Evolutionary conservation across 2,113 vertebrate species (phyloP).

Genomic region (Melanocharis versteri): DNA sequence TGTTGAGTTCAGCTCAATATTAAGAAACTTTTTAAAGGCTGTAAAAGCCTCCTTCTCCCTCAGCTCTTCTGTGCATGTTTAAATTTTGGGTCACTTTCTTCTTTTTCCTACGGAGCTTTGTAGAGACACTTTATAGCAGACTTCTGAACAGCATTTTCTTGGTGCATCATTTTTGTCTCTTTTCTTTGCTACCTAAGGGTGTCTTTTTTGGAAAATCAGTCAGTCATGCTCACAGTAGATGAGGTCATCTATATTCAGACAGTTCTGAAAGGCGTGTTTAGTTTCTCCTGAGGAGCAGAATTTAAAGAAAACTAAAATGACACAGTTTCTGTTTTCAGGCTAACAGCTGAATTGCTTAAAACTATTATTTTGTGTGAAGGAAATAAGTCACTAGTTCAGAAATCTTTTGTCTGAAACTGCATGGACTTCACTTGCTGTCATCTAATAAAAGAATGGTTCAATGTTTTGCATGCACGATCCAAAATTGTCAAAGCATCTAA

Average conservation of each 20-base stretch:
- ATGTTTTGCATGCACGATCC: constrained; percentile 79
- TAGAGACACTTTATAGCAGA: constrained; percentile 52
- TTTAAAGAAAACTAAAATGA: constrained; percentile 46
- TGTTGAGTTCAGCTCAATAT: constrained; percentile 54
- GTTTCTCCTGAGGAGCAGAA: constrained; percentile 41
- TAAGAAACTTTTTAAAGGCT: constrained; percentile 47
- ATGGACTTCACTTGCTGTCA: constrained; percentile 67
- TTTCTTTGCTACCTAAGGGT: constrained; percentile 55
- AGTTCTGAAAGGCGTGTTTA: constrained; percentile 43
- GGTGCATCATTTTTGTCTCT: constrained; percentile 17
- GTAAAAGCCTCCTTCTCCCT: constrained; percentile 18
- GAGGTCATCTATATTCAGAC: constrained; percentile 45
- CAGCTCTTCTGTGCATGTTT: constrained; percentile 72
- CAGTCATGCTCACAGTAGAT: constrained; percentile 50
- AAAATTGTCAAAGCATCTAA: constrained; percentile 82
- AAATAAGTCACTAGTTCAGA: constrained; percentile 55
- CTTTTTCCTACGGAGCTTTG: constrained; percentile 55
- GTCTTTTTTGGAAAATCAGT: constrained; percentile 52
- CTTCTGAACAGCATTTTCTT: constrained; percentile 37
- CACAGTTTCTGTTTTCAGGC: constrained; percentile 44
- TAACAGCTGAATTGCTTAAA: constrained; percentile 42
- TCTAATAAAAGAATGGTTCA: constrained; percentile 69
- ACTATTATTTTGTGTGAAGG: constrained; percentile 53
- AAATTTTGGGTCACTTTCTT: constrained; percentile 66
- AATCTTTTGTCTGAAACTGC: constrained; percentile 67